Conservation (phyloP, 2,888 invertebrate genomes). For the Mactromeris polynyma region DNA sequence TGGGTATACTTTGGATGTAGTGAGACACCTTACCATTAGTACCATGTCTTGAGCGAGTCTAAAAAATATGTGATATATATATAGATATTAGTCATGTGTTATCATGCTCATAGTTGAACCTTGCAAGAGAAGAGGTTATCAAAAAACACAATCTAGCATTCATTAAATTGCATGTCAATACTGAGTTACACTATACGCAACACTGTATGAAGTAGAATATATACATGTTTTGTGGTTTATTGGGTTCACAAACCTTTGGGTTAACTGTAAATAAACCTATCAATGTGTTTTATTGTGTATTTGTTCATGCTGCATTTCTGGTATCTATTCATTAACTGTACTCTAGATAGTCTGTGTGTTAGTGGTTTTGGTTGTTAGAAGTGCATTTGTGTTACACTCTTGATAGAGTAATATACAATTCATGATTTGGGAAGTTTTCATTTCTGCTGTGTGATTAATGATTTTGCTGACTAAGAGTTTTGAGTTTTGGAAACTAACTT, state of each 20-base stretch:
- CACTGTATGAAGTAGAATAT: background rate
- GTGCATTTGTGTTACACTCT: too few relatives aligned
- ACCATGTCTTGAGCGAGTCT: background rate
- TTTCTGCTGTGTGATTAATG: too few relatives aligned
- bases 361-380: background rate
- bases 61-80: background rate
- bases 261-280: background rate
- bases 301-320: background rate
- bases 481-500: too few relatives aligned
- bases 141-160: background rate
- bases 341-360: background rate
- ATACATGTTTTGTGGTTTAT: background rate
- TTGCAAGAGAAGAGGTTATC: background rate
- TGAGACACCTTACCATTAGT: too few relatives aligned
- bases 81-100: background rate
- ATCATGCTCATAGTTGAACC: background rate
- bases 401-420: too few relatives aligned
- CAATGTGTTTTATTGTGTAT: slow-evolving; percentile 1
- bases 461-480: too few relatives aligned
- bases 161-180: background rate
- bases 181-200: background rate
- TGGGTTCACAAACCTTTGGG: background rate
- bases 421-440: too few relatives aligned
- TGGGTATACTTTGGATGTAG: background rate
- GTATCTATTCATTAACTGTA: background rate